phyloP scores from a whole-genome alignment of 2,888 invertebrate genomes.

The Pseudococcus viburni region DNA sequence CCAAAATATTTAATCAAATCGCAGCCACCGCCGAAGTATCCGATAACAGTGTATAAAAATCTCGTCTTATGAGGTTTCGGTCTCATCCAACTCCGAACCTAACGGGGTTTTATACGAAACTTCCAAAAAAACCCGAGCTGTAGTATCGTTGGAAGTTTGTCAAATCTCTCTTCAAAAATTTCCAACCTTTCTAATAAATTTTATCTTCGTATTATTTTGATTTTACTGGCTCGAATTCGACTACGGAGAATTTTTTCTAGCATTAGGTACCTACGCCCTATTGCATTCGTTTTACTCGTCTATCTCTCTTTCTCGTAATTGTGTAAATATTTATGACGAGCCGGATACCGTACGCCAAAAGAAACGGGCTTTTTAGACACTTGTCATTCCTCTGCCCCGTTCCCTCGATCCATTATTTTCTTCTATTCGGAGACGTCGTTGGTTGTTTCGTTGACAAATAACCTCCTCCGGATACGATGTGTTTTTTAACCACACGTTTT shows the following conservation, averaged over 20 bases:
- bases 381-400: background rate
- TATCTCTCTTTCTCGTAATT: background rate
- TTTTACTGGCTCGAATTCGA: background rate
- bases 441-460: background rate
- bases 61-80: background rate
- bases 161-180: constrained; percentile 19
- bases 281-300: background rate
- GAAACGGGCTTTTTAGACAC: background rate
- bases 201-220: background rate
- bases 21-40: constrained; percentile 1
- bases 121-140: background rate
- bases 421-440: background rate
- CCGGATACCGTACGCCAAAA: background rate
- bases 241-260: background rate
- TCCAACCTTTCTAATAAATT: constrained; percentile 7
- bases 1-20: constrained; percentile 31
- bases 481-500: no score
- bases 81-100: background rate
- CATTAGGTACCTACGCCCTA: background rate
- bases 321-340: constrained; percentile 5
- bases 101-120: background rate
- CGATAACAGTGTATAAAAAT: background rate
- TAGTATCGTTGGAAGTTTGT: background rate
- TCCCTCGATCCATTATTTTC: no score
- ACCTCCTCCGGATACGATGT: background rate